Evolutionary conservation across 2,113 vertebrate genomes (phyloP).

Genomic region (Megaceryle torquata): DNA sequence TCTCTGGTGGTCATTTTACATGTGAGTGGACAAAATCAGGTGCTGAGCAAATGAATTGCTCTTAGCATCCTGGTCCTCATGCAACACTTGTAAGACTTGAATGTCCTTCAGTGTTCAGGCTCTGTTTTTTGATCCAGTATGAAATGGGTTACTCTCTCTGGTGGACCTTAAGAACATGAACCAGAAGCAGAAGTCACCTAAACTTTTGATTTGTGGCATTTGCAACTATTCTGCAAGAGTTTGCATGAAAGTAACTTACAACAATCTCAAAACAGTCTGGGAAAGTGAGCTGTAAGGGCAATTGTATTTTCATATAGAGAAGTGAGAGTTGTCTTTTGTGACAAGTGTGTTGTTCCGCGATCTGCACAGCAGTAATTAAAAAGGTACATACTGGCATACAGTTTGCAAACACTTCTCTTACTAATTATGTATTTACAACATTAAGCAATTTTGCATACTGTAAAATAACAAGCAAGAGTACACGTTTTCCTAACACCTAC

Average conservation of each 20-base stretch:
- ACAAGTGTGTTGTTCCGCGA: neutral
- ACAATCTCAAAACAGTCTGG: neutral
- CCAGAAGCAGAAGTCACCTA: neutral
- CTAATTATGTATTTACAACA: neutral
- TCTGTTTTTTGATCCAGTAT: neutral
- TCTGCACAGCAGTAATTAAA: neutral
- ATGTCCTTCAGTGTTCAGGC: neutral
- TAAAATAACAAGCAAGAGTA: neutral
- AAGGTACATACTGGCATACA: neutral
- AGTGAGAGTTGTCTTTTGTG: constrained; percentile 7
- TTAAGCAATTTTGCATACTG: neutral
- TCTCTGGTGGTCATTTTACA: neutral
- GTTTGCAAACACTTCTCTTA: neutral
- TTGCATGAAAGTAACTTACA: constrained; percentile 21
- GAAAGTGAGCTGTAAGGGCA: neutral
- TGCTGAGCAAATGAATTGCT: neutral
- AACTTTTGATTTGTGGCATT: neutral
- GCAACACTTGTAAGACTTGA: neutral
- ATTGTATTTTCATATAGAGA: neutral
- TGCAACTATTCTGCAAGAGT: neutral
- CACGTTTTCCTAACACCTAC: neutral
- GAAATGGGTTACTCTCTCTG: neutral
- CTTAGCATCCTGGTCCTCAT: neutral
- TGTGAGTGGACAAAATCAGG: neutral
- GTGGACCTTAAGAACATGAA: neutral